Conservation (phyloP, 1,140 invertebrate genomes). For the Ceratoteleas bidentatus region DNA sequence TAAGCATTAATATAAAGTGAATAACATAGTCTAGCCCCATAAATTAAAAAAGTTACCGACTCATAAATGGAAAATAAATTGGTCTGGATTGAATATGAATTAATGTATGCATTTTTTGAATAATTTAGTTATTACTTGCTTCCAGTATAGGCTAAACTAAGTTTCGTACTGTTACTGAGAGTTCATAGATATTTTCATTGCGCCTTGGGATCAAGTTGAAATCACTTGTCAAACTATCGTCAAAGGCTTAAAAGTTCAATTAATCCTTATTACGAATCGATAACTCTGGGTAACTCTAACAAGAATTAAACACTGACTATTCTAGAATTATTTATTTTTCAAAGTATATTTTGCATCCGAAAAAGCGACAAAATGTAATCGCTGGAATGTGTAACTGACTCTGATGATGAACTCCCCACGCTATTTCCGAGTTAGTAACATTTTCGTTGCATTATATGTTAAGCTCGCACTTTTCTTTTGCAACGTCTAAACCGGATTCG, state of each 20-base stretch:
- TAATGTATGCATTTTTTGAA: neutral
- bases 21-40: too few species aligned
- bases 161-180: neutral
- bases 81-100: too few species aligned
- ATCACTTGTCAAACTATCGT: slow-evolving; percentile 2
- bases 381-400: slow-evolving; percentile 15
- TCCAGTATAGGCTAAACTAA: neutral
- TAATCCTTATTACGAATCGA: slow-evolving; percentile 5
- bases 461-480: slow-evolving; percentile 8
- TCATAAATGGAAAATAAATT: too few species aligned
- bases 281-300: neutral
- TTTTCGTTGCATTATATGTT: neutral
- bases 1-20: too few species aligned
- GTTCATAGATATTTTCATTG: slow-evolving; percentile 2
- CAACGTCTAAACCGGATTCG: neutral
- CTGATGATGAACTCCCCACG: too few species aligned
- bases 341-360: neutral
- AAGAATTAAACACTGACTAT: neutral
- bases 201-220: neutral
- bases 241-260: slow-evolving; percentile 4
- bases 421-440: too few species aligned
- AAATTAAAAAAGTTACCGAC: too few species aligned
- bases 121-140: slow-evolving; percentile 4
- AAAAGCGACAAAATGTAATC: neutral
- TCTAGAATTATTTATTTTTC: neutral